Conservation (phyloP, 2,888 invertebrate genomes). For the Pyrrhia umbra region DNA sequence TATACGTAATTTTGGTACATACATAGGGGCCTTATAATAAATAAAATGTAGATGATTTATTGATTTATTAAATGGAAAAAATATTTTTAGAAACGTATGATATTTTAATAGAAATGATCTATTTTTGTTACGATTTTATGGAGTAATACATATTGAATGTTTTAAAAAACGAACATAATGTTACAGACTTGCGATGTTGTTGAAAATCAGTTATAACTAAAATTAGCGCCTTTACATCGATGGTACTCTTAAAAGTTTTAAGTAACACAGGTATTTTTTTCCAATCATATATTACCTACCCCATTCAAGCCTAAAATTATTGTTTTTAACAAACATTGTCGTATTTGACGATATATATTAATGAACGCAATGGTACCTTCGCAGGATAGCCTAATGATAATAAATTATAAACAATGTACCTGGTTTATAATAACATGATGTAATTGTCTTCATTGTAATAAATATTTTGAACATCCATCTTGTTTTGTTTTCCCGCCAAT, state of each 20-base stretch:
- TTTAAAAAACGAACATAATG: conserved; percentile 60
- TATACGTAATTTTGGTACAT: conserved; percentile 87
- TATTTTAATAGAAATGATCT: conserved; percentile 82
- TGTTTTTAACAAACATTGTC: conserved; percentile 52
- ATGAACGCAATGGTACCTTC: conserved; percentile 63
- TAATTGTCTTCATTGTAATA: conserved; percentile 88
- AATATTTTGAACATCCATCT: conserved; percentile 85
- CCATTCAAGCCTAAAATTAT: conserved; percentile 14
- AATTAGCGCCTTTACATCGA: no score
- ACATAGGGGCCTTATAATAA: conserved; percentile 83
- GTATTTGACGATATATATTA: conserved; percentile 48
- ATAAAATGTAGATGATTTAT: conserved; percentile 72
- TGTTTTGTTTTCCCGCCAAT: conserved; percentile 53
- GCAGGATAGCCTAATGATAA: conserved; percentile 70
- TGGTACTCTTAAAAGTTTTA: no score
- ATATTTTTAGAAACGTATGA: conserved; percentile 81
- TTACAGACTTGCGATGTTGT: conserved; percentile 25
- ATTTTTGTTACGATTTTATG: conserved; percentile 88
- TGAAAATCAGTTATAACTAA: no score
- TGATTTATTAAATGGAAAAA: conserved; percentile 74
- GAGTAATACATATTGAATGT: conserved; percentile 76
- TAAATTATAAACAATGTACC: conserved; percentile 87
- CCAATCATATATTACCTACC: no score
- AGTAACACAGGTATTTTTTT: no score
- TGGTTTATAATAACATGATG: conserved; percentile 87